Percentiles rank a stretch among this genome's conserved stretches.
Conservation (phyloP, 2,797 vertebrate species). For the Centropyge bicolor region DNA sequence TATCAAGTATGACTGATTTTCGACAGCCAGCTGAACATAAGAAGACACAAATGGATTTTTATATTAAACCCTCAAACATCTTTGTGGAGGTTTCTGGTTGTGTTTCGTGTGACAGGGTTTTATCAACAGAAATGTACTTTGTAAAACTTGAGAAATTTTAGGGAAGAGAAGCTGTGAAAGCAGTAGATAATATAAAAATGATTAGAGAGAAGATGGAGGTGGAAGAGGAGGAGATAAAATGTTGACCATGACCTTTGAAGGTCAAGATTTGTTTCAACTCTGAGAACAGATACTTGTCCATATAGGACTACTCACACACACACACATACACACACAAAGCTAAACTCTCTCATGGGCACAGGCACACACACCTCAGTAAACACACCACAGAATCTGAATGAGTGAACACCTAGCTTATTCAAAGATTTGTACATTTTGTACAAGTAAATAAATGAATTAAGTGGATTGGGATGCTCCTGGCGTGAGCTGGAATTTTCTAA, state of each 20-base stretch:
- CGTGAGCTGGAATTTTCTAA: conserved; percentile 11
- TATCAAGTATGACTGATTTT: conserved; percentile 22
- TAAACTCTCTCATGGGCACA: conserved; percentile 4
- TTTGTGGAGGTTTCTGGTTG: conserved; percentile 29
- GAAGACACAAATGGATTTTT: conserved; percentile 16
- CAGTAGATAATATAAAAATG: conserved; percentile 16
- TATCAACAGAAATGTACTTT: conserved; percentile 22
- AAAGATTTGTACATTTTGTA: conserved; percentile 12
- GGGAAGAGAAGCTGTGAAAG: conserved; percentile 54
- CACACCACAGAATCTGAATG: background rate
- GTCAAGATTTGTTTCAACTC: conserved; percentile 62
- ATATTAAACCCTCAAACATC: background rate
- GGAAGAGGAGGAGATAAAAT: conserved; percentile 37
- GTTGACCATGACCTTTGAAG: conserved; percentile 64
- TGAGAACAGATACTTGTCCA: conserved; percentile 36
- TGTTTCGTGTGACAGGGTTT: conserved; percentile 20
- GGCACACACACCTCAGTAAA: conserved; percentile 16
- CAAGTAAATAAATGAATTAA: background rate
- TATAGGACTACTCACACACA: conserved; percentile 32
- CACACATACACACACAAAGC: conserved; percentile 21
- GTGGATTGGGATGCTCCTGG: background rate
- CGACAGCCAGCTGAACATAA: conserved; percentile 27
- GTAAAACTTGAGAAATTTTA: conserved; percentile 44
- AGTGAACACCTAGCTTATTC: background rate
- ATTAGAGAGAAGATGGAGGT: background rate